phyloP scores from a whole-genome alignment of 2,113 vertebrate genomes.

The Motacilla tschutschensis region DNA sequence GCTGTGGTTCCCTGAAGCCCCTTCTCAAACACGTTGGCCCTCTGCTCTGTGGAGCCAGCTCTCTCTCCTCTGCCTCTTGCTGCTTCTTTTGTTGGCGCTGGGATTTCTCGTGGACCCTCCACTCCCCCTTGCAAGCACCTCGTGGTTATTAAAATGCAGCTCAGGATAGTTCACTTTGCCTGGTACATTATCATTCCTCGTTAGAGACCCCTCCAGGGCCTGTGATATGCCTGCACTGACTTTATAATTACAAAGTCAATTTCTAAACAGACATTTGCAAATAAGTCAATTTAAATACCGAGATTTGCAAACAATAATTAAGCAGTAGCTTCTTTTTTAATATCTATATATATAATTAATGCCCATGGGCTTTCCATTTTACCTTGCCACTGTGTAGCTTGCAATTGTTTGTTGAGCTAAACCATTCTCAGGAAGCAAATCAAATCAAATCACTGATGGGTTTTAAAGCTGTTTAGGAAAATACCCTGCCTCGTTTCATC shows the following conservation, averaged over 20 bases:
- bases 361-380: constrained; percentile 76
- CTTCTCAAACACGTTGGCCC: not conserved
- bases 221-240: constrained; percentile 72
- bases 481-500: not conserved
- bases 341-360: constrained; percentile 80
- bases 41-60: not conserved
- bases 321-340: constrained; percentile 78
- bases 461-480: constrained; percentile 55
- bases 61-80: not conserved
- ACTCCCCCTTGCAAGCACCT: constrained; percentile 31
- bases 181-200: constrained; percentile 81
- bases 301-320: constrained; percentile 86
- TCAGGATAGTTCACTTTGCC: constrained; percentile 71
- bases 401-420: constrained; percentile 74
- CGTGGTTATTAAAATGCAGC: constrained; percentile 77
- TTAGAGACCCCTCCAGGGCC: constrained; percentile 81
- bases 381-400: constrained; percentile 69
- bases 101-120: constrained; percentile 16
- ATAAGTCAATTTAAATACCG: constrained; percentile 83
- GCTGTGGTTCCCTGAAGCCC: not conserved
- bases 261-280: constrained; percentile 85
- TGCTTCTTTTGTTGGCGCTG: constrained; percentile 7
- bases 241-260: constrained; percentile 85
- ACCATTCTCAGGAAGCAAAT: constrained; percentile 67
- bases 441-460: constrained; percentile 52